Evolutionary conservation across 92 coral and sea anemone species (phyloP), one percentile per base, ranked within the genome.

Genomic region (Actinernus sp.): DNA sequence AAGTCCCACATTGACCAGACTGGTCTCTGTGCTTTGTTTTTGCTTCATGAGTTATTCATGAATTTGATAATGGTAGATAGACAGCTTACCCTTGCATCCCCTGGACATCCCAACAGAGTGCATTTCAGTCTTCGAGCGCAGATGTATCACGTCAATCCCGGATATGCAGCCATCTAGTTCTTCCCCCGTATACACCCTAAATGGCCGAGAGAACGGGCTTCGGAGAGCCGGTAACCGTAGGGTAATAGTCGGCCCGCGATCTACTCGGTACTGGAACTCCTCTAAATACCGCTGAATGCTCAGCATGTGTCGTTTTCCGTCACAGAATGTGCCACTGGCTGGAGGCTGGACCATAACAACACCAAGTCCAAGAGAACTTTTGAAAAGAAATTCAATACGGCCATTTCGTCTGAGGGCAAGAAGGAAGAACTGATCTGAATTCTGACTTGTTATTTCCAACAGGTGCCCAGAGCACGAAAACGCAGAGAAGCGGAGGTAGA

Each of bases 401-500:
- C 66, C 78, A 9, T 45, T 9, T n/a, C 36, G 50, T 19, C 55
- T 49, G 23, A 70, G 58, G 13, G 78, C 55, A 21, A 70, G 66
- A 3, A 70, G 78, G 19, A 83, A 61, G 63, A 65, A 74, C 31
- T 83, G 73, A 19, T 54, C 73, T 53, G 66, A 36, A 17, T 60
- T 73, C 62, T 53, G 74, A 43, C 89, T 83, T 32, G 74, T 83
- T 18, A 83, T 67, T 38, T 74, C 79, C 11, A 75, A 51, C 10
- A 83, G 67, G 28, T 83, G 73, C n/a, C 89, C 89, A n/a, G 64
- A 28, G 63, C 89, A 83, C 30, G 13, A 22, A 30, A 26, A 21
- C 6, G 89, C 78, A n/a, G 78, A 26, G 79, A 83, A 83, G 44
- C 89, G 55, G 50, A 83, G 48, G 55, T 60, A 61, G 66, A 83